Percentiles rank a stretch among this genome's conserved stretches.
Conservation (phyloP, 2,113 vertebrate genomes). For the Strix aluco region DNA sequence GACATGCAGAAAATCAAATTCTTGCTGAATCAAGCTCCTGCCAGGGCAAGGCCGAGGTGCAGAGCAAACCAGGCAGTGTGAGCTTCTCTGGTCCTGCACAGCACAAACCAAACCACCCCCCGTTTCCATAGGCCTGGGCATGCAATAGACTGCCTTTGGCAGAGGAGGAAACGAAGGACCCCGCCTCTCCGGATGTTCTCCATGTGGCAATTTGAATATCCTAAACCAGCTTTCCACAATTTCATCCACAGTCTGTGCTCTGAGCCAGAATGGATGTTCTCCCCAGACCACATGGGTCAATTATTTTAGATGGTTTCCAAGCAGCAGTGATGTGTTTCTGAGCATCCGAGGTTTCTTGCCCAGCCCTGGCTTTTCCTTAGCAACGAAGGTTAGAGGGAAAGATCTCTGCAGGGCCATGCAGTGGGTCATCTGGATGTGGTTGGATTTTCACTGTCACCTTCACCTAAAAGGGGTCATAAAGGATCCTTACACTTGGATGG, state of each 20-base stretch:
- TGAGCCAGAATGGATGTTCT: background rate
- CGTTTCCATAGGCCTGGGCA: background rate
- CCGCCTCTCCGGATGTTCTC: background rate
- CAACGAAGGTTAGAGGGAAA: background rate
- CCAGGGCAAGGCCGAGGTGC: background rate
- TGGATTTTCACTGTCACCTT: background rate
- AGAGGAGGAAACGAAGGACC: background rate
- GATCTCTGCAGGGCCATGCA: rapidly evolving
- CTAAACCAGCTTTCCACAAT: background rate
- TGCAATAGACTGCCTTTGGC: background rate
- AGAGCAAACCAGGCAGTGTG: background rate
- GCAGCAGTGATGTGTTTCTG: background rate
- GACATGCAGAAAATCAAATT: background rate
- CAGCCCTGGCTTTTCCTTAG: background rate
- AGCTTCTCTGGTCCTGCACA: background rate
- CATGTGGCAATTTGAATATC: background rate
- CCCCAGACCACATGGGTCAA: rapidly evolving
- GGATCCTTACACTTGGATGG: background rate
- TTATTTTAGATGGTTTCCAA: background rate
- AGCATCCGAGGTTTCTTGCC: background rate
- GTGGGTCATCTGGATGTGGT: background rate
- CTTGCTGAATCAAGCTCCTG: background rate
- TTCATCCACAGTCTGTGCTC: background rate
- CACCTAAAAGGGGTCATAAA: background rate
- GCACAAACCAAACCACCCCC: background rate